Evolutionary conservation across 2,797 vertebrate genomes (phyloP), one percentile per base, ranked within the genome.

Genomic region (Otolemur crassicaudatus): DNA sequence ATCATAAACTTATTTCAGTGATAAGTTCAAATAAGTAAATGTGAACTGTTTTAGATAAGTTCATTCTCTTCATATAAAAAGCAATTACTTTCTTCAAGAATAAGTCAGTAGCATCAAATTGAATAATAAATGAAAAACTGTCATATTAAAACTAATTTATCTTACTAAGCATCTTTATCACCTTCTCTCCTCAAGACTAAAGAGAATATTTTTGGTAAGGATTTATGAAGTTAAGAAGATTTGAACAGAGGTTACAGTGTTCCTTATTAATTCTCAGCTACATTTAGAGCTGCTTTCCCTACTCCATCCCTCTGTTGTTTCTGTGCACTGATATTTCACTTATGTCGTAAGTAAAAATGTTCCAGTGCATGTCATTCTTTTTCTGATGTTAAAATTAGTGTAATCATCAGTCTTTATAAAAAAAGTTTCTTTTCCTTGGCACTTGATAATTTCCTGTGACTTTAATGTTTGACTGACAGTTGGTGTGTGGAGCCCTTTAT

Each of bases 351-450:
- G 40, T 75, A 46, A 94, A 95, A 72, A 34, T 70, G 67, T 96
- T 93, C 94, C 94, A 49, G 53, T 87, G 58, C 40, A 94, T 94
- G 49, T 86, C 61, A 90, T 95, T 94, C 49, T 93, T 46, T 81
- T 58, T 22, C 82, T 97, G 87, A 91, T 87, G 91, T 96, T 96
- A 97, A 89, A 97, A 95, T 92, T 92, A 95, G 88, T 95, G 73
- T 87, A 94, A 96, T 97, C 92, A 97, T 93, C 94, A 96, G 87
- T 67, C 67, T 70, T 97, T 85, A 93, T 60, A 63, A 69, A 83
- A 43, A 93, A 89, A 89, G 65, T 67, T 67, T 14, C 29, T 82
- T 86, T 92, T 92, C 76, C 63, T n/a, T 94, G 58, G 73, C 73
- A 92, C 58, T 94, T 72, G 65, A 31, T 91, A 90, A 96, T 94